These are phyloP conservation scores for Creontiades dilutus DNA, from an alignment of 2,888 invertebrate genomes.

Conservation along the genomic window DNA sequence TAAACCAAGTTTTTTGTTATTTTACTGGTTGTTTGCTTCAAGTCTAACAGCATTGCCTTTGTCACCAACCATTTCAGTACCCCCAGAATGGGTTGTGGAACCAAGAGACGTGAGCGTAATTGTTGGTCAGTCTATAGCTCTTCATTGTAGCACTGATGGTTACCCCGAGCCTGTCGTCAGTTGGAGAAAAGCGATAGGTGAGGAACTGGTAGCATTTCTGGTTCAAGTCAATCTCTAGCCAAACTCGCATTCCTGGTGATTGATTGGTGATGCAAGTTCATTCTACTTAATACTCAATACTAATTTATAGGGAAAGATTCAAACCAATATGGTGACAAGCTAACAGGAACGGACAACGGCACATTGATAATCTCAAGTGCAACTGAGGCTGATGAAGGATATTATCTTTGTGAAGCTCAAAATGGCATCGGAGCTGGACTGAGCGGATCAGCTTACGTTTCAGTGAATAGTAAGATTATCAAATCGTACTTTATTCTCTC, in stretches of 20 bases:
- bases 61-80: constrained; percentile 77
- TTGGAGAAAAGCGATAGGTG: constrained; percentile 79
- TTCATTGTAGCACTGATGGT: constrained; percentile 79
- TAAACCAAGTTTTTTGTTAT: no score
- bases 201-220: background rate
- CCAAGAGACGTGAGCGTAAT: constrained; percentile 79
- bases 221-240: no score
- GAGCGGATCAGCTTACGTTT: constrained; percentile 79
- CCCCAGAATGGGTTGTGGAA: constrained; percentile 79
- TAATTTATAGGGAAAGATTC: constrained; percentile 73
- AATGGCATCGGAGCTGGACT: constrained; percentile 79
- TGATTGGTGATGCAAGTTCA: no score
- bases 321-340: constrained; percentile 74
- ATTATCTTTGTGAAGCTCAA: constrained; percentile 80
- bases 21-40: background rate
- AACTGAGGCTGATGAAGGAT: constrained; percentile 78
- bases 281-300: no score
- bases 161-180: constrained; percentile 79
- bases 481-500: no score
- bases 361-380: constrained; percentile 78
- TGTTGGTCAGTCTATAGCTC: constrained; percentile 77
- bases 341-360: constrained; percentile 78
- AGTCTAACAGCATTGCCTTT: background rate
- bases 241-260: no score
- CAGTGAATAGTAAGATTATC: constrained; percentile 79